phyloP scores from a whole-genome alignment of 1,140 invertebrate genomes.

The Laupala kohalensis region DNA sequence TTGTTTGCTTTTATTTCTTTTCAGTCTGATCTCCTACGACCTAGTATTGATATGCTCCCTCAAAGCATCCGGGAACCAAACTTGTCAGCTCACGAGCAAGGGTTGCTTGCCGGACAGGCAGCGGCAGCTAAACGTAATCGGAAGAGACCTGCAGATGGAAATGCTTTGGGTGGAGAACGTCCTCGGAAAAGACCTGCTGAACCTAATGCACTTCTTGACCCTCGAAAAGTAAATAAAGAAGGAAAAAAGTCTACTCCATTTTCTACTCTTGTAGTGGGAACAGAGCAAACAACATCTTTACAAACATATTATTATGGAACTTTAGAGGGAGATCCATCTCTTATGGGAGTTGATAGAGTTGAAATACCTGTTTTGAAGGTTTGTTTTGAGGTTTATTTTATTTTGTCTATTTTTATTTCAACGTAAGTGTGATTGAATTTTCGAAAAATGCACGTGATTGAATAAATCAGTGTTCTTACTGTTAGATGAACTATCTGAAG shows the following conservation, averaged over 20 bases:
- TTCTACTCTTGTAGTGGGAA: not conserved
- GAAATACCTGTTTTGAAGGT: conserved; percentile 5
- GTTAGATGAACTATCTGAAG: too few relatives aligned
- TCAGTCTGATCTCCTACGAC: not conserved
- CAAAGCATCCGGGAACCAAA: conserved; percentile 8
- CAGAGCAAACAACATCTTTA: conserved; percentile 17
- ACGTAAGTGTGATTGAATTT: too few relatives aligned
- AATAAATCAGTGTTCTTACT: too few relatives aligned
- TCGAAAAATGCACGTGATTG: too few relatives aligned
- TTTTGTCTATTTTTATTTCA: too few relatives aligned
- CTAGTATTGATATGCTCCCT: conserved; percentile 13
- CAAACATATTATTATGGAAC: conserved; percentile 48
- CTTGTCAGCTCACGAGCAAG: not conserved
- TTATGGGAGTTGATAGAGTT: conserved; percentile 11
- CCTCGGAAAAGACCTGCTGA: conserved; percentile 14
- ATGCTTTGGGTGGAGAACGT: conserved; percentile 16
- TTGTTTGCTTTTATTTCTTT: not conserved
- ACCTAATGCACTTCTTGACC: not conserved
- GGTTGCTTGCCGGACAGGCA: not conserved
- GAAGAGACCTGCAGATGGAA: conserved; percentile 1
- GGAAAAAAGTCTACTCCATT: not conserved
- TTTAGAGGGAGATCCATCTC: conserved; percentile 24
- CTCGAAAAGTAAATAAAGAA: not conserved
- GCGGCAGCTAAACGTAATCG: conserved; percentile 15
- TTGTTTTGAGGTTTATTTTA: not conserved